Percentiles rank a stretch among this genome's conserved stretches.
Conservation (phyloP, 1,140 invertebrate species). For the Pemphigus obesinymphae region DNA sequence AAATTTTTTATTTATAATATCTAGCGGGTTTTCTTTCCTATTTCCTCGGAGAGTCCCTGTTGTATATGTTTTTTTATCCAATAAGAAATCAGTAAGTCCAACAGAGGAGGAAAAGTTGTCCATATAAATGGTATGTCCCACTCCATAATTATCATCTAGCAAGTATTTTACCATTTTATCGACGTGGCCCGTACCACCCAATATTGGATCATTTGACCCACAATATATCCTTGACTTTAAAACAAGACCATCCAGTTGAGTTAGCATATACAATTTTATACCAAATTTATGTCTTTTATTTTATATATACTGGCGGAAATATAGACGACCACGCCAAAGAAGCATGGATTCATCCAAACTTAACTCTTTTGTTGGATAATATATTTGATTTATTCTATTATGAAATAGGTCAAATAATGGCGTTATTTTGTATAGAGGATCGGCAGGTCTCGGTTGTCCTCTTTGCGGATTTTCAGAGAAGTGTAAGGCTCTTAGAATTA, state of each 20-base stretch:
- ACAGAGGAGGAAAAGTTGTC: conserved; percentile 19
- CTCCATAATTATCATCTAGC: not conserved
- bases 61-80: not conserved
- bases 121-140: conserved; percentile 16
- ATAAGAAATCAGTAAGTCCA: not conserved
- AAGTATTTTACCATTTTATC: not conserved
- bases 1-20: not conserved
- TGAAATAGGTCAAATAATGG: conserved; percentile 5
- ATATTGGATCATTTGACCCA: conserved; percentile 1
- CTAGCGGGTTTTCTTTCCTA: not conserved
- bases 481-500: not conserved
- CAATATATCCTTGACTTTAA: not conserved
- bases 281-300: conserved; percentile 13
- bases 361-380: not conserved
- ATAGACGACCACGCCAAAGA: not conserved
- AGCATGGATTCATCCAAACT: conserved; percentile 8
- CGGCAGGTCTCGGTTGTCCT: not conserved
- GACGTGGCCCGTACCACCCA: not conserved
- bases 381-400: conserved; percentile 2
- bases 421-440: not conserved
- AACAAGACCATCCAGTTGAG: conserved; percentile 3
- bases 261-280: conserved; percentile 6
- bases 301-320: not conserved
- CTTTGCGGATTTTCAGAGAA: not conserved
- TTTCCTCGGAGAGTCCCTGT: not conserved